phyloP scores from a whole-genome alignment of 2,113 vertebrate species.

The Carollia perspicillata region DNA sequence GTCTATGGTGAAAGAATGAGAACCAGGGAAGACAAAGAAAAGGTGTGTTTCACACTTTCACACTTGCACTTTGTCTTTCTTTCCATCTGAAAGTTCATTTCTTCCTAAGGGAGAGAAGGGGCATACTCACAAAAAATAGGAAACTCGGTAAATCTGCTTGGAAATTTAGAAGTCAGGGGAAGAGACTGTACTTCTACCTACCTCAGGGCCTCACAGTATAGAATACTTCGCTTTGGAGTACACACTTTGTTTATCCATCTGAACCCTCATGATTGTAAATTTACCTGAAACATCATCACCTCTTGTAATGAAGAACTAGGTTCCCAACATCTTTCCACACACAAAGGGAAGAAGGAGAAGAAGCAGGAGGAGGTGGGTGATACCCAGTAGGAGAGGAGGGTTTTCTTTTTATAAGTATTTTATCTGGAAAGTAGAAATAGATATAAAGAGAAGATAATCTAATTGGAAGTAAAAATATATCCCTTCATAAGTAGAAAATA shows the following conservation, averaged over 20 bases:
- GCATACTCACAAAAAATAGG: neutral
- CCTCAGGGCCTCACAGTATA: neutral
- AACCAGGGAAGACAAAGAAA: conserved; percentile 89
- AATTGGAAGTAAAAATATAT: neutral
- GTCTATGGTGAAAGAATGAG: conserved; percentile 96
- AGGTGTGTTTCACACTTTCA: conserved; percentile 77
- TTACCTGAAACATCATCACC: neutral
- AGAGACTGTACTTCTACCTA: neutral
- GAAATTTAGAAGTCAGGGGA: neutral
- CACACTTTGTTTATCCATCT: neutral
- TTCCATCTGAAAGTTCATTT: neutral
- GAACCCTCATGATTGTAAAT: neutral
- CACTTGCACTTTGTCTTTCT: neutral
- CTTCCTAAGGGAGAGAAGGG: neutral
- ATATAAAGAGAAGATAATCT: neutral
- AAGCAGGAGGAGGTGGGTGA: neutral
- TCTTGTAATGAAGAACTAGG: neutral
- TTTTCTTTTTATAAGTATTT: neutral
- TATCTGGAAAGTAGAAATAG: neutral
- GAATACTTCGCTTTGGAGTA: neutral
- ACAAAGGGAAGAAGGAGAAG: neutral
- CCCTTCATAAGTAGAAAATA: neutral
- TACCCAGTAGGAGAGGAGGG: neutral
- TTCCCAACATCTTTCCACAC: neutral
- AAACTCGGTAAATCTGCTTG: neutral